Base-by-base conservation (phyloP, 2,888 invertebrate genomes). In the Dexiosoma caninum region DNA sequence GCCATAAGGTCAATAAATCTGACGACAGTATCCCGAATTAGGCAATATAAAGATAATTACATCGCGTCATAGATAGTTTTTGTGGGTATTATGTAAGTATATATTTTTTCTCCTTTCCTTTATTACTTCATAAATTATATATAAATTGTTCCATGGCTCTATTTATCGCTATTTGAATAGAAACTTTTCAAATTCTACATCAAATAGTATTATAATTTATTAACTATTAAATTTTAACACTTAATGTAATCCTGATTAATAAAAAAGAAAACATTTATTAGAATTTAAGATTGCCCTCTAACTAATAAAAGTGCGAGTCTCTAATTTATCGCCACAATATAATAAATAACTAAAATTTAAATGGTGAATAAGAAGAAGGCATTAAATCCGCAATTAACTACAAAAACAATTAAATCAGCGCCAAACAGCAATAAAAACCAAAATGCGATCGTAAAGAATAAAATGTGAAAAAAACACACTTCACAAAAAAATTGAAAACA, bases 391-490 rank as follows among this genome's bases (percentile, higher is more conserved):
- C 62, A 66, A 79, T 77, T 74, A 82, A 69, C 69, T 77, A 42
- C 72, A 60, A 70, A 77, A 81, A 75, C 81, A 66, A 82, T 80
- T 82, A 80, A 77, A 75, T 64, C 70, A 74, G 70, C 76, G 75
- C 75, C 82, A 70, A 76, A 76, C 14, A 69, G 70, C 40, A 70
- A 77, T 71, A 80, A 82, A 78, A 66, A 71, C 44, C 44, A 59
- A 72, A 53, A 42, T 40, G 44, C 19, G 23, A 69, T 55, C 75
- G 66, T 69, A 55, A 71, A 76, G 71, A 30, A 71, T 16, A 67
- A 78, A 67, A 67, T 19, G 51, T 23, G 10, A 42, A 12, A 62
- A 71, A n/a, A 49, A 75, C 71, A 37, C 21, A 21, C 57, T 35
- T 27, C 6, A 30, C 60, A 60, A 49, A 37, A 12, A 3, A 42